Conservation (phyloP, 2,888 invertebrate genomes). For the Arrhopalites spinosus region DNA sequence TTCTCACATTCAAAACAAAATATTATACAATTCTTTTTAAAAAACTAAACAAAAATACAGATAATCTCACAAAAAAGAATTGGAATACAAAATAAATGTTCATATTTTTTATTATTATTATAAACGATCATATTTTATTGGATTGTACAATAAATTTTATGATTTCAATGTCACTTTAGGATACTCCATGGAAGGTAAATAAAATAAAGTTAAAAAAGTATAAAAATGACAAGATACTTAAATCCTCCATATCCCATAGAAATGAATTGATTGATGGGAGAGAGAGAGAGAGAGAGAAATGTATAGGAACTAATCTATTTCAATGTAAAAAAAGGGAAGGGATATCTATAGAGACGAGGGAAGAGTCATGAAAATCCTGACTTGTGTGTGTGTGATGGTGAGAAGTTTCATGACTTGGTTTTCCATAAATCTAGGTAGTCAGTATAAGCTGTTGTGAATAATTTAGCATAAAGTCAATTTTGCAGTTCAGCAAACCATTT, state of each 20-base stretch:
- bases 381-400: constrained; percentile 28
- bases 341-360: neutral
- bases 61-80: no score
- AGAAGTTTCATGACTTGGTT: constrained; percentile 47
- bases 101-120: no score
- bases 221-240: no score
- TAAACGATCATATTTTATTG: no score
- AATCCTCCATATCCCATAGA: no score
- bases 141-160: no score
- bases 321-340: constrained; percentile 16
- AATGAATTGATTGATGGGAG: neutral
- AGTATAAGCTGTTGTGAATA: constrained; percentile 53
- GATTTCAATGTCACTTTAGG: no score
- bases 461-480: constrained; percentile 57
- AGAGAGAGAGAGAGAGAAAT: constrained; percentile 3
- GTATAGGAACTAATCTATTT: constrained; percentile 22
- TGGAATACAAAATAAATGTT: no score
- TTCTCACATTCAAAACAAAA: neutral
- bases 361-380: constrained; percentile 17
- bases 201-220: no score
- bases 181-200: no score
- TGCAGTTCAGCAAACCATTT: constrained; percentile 56
- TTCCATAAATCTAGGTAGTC: constrained; percentile 49
- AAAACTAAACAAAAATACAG: no score
- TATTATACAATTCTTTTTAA: no score